Conservation (phyloP, 2,888 invertebrate species). For the Deilephila elpenor region DNA sequence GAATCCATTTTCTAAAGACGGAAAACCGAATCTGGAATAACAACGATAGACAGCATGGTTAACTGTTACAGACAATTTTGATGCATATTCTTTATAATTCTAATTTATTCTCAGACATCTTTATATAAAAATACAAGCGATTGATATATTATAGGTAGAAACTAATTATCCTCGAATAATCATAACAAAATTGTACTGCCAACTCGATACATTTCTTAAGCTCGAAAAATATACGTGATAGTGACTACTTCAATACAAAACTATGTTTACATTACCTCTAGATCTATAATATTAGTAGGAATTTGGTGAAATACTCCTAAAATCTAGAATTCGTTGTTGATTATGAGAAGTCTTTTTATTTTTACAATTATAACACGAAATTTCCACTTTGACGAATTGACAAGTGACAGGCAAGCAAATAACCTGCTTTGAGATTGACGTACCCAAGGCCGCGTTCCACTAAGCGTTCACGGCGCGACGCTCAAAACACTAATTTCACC, state of each 20-base stretch:
- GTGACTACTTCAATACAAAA: background rate
- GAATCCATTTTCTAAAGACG: conserved; percentile 63
- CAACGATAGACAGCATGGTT: background rate
- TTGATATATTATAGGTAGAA: background rate
- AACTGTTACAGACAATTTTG: background rate
- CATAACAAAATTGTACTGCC: conserved; percentile 36
- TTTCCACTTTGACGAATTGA: no score
- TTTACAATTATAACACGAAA: no score
- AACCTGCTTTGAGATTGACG: no score
- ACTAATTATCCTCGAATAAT: background rate
- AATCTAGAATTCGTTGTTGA: background rate
- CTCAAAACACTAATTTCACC: no score
- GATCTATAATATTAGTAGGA: background rate
- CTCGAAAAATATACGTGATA: background rate
- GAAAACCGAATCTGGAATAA: conserved; percentile 4
- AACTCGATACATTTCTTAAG: conserved; percentile 39
- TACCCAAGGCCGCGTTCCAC: no score
- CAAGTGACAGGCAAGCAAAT: no score
- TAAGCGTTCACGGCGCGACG: no score
- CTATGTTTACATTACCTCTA: background rate
- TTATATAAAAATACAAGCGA: no score
- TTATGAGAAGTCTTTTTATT: background rate
- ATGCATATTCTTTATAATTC: no score
- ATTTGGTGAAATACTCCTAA: background rate
- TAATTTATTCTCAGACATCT: no score